A percentile compares a stretch with the other conserved stretches of the same genome.
Evolutionary conservation across 2,113 vertebrate genomes (phyloP).

Genomic region (Platycercus adscitus): DNA sequence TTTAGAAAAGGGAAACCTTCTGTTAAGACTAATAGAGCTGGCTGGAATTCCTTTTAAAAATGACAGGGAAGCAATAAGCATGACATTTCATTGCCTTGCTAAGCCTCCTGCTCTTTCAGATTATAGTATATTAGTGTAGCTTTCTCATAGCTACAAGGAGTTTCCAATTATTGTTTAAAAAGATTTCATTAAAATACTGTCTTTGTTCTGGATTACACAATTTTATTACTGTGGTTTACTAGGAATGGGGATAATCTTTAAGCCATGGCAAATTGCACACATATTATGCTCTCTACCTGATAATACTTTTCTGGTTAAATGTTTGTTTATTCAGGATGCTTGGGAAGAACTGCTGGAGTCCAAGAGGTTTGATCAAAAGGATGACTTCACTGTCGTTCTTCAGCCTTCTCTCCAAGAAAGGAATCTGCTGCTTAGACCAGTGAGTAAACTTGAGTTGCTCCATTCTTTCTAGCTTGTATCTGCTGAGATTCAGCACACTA

Average conservation of each 20-base stretch:
- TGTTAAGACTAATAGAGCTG: neutral
- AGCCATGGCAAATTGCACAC: neutral
- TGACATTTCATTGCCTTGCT: neutral
- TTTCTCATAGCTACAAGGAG: neutral
- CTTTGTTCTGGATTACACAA: neutral
- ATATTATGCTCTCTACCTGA: neutral
- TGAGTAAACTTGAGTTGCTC: conserved; percentile 32
- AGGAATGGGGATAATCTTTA: neutral
- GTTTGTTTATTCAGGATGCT: conserved; percentile 65
- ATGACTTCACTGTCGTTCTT: conserved; percentile 84
- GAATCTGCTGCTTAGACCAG: conserved; percentile 50
- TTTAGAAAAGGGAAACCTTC: neutral
- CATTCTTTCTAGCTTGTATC: neutral
- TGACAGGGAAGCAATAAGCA: neutral
- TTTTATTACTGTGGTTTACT: conserved; percentile 24
- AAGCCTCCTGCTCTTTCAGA: neutral
- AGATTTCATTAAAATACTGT: neutral
- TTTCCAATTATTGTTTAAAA: neutral
- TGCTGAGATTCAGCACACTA: neutral
- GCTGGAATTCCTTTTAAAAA: neutral
- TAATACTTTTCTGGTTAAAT: neutral
- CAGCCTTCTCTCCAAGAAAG: conserved; percentile 81
- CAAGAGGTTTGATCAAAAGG: conserved; percentile 74
- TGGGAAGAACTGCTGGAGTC: conserved; percentile 81
- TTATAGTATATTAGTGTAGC: neutral